Percentiles rank a stretch among this genome's conserved stretches.
These are phyloP conservation scores for Neoaliturus tenellus DNA, from an alignment of 2,888 invertebrate species.

Conservation along the genomic window DNA sequence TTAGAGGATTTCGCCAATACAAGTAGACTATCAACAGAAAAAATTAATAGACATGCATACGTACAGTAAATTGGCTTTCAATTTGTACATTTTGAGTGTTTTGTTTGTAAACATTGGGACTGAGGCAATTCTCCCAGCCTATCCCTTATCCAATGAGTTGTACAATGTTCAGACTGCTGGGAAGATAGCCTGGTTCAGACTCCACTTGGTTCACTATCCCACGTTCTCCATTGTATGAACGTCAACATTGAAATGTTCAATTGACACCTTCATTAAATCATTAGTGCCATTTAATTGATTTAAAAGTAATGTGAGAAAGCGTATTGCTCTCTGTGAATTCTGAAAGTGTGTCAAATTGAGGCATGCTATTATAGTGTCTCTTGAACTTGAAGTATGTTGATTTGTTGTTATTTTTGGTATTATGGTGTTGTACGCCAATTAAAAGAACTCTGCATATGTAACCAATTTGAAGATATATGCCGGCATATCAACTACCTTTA, in stretches of 20 bases:
- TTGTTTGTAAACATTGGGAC: constrained; percentile 16
- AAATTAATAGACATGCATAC: too few species aligned
- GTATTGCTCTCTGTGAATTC: neutral
- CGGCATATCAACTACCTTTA: too few species aligned
- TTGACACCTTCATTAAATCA: constrained; percentile 4
- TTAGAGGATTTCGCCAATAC: too few species aligned
- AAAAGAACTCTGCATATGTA: too few species aligned
- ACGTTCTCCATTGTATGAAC: neutral
- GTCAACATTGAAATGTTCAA: neutral
- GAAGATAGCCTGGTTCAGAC: neutral
- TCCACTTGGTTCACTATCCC: neutral
- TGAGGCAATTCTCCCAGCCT: neutral
- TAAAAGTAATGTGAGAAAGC: constrained; percentile 19
- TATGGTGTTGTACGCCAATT: too few species aligned
- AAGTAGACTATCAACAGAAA: too few species aligned
- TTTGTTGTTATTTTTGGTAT: too few species aligned
- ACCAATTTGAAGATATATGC: too few species aligned
- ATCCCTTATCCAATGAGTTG: constrained; percentile 7
- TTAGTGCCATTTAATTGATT: neutral
- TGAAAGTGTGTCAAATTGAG: neutral
- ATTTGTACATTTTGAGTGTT: too few species aligned
- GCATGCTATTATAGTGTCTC: too few species aligned
- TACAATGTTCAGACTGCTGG: neutral
- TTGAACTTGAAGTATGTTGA: too few species aligned
- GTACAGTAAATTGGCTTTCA: too few species aligned